phyloP scores from a whole-genome alignment of 1,140 invertebrate species.

The Wiebesia pumilae region DNA sequence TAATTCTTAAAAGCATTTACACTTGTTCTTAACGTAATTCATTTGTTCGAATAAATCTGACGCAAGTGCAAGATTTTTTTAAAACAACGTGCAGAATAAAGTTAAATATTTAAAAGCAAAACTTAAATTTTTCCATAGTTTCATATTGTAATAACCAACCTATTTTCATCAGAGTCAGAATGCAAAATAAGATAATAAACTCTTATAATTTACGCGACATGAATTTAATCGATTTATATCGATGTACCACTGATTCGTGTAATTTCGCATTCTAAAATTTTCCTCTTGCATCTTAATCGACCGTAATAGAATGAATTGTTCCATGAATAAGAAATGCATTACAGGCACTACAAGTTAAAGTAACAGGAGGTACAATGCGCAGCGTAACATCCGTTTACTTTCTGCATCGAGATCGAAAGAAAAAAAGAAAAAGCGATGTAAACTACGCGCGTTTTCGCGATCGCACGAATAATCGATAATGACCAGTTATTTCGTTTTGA shows the following conservation, averaged over 20 bases:
- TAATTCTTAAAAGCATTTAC: too few species aligned
- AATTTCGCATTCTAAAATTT: not conserved
- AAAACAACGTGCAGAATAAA: too few species aligned
- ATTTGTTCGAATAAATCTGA: too few species aligned
- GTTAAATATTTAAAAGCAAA: too few species aligned
- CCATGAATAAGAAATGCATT: not conserved
- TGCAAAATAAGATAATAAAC: not conserved
- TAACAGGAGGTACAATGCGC: not conserved
- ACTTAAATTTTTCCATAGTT: too few species aligned
- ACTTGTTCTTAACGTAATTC: too few species aligned
- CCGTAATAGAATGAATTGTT: not conserved
- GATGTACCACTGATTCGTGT: not conserved
- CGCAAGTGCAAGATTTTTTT: too few species aligned
- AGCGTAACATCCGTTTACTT: not conserved
- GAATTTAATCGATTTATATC: not conserved
- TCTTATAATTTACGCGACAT: not conserved
- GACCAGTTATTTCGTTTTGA: constrained; percentile 15
- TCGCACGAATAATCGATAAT: not conserved
- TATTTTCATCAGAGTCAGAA: too few species aligned
- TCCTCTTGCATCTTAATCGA: not conserved
- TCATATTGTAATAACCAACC: too few species aligned
- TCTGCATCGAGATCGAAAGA: not conserved
- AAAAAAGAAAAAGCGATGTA: not conserved
- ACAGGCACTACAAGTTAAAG: not conserved
- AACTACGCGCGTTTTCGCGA: not conserved